Evolutionary conservation across 1,140 invertebrate genomes (phyloP).

Genomic region (Neodiprion fabricii): DNA sequence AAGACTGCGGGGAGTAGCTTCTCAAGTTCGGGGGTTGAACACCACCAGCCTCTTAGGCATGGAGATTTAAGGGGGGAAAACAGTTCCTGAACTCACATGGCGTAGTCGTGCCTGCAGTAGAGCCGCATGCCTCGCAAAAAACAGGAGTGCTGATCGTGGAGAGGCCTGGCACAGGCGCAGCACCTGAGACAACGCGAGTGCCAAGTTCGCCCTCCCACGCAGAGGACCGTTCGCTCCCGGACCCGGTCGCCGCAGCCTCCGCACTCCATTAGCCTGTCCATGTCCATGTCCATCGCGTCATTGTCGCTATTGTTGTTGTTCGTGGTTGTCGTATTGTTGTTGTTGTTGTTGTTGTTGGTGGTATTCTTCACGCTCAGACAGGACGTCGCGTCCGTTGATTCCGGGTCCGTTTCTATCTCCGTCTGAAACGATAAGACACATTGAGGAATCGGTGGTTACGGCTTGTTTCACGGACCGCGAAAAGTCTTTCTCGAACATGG

Average conservation of each 20-base stretch:
- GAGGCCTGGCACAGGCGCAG: constrained; percentile 52
- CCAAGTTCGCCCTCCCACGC: constrained; percentile 58
- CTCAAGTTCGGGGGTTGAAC: not conserved
- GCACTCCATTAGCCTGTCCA: constrained; percentile 31
- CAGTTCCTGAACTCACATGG: constrained; percentile 50
- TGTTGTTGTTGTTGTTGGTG: constrained; percentile 24
- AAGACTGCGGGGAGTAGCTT: not conserved
- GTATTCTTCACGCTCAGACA: constrained; percentile 31
- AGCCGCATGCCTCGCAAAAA: constrained; percentile 56
- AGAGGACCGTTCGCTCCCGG: constrained; percentile 54
- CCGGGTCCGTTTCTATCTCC: constrained; percentile 40
- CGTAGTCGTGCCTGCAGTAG: constrained; percentile 58
- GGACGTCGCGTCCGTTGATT: constrained; percentile 31
- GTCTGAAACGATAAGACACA: constrained; percentile 33
- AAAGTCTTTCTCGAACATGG: not conserved
- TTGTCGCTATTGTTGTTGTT: constrained; percentile 28
- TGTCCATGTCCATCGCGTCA: constrained; percentile 51
- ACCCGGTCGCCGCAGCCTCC: constrained; percentile 58
- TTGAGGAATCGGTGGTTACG: not conserved
- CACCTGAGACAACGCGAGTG: constrained; percentile 59
- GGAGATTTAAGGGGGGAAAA: not conserved
- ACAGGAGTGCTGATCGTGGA: constrained; percentile 59
- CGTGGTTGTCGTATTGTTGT: constrained; percentile 12
- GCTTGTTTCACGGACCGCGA: not conserved
- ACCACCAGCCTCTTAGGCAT: not conserved